These are phyloP conservation scores for Dinocampus coccinellae DNA, from an alignment of 2,888 invertebrate genomes.

Conservation along the genomic window DNA sequence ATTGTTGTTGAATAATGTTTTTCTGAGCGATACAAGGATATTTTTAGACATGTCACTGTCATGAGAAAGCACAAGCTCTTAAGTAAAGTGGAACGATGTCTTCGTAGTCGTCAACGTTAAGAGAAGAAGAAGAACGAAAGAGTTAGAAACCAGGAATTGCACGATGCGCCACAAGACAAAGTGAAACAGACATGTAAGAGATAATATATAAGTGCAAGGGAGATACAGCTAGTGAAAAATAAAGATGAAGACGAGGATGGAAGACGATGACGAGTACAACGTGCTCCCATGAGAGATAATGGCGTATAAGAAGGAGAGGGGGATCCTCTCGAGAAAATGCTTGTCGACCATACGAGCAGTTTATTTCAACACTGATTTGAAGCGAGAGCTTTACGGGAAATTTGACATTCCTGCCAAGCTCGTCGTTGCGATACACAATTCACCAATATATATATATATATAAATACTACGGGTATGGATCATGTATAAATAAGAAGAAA, in stretches of 20 bases:
- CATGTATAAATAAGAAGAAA: no score
- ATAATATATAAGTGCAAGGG: not conserved
- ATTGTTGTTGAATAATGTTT: conserved; percentile 15
- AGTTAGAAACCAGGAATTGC: not conserved
- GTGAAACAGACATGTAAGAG: conserved; percentile 27
- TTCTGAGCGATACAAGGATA: conserved; percentile 20
- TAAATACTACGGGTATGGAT: not conserved
- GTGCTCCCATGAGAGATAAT: not conserved
- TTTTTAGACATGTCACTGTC: conserved; percentile 25
- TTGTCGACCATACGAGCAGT: conserved; percentile 51
- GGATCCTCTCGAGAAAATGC: conserved; percentile 49
- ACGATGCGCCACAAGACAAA: no score
- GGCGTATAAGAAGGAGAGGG: conserved; percentile 6
- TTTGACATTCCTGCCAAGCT: conserved; percentile 58
- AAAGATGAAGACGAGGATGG: conserved; percentile 10
- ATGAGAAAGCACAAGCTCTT: conserved; percentile 41
- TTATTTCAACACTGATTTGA: conserved; percentile 61
- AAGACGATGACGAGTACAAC: conserved; percentile 1
- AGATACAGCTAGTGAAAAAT: conserved; percentile 2
- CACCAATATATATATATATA: not conserved
- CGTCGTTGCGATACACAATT: not conserved
- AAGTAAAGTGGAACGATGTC: conserved; percentile 53
- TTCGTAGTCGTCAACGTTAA: conserved; percentile 44
- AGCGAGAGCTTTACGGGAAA: conserved; percentile 57
- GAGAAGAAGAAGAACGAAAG: conserved; percentile 22